Conservation (phyloP, 2,113 vertebrate species). For the Ranitomeya imitator region DNA sequence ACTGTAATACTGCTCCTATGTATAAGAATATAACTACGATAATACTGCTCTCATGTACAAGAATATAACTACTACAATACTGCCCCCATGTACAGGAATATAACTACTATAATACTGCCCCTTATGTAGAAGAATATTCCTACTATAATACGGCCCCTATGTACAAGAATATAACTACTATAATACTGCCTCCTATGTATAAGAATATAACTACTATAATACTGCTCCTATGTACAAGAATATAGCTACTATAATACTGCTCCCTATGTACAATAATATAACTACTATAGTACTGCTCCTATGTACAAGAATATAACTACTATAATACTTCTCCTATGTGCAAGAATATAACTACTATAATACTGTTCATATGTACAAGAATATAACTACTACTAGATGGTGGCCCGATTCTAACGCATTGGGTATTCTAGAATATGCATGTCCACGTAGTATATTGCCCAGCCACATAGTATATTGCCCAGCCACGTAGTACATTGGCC, state of each 20-base stretch:
- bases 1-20: background rate
- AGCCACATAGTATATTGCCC: no score
- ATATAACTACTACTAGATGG: slow-evolving; percentile 2
- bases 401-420: no score
- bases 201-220: slow-evolving; percentile 8
- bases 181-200: background rate
- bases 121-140: no score
- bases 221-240: background rate
- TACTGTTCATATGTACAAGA: background rate
- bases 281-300: background rate
- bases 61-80: no score
- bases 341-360: slow-evolving; percentile 8
- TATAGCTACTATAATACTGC: slow-evolving; percentile 3
- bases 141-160: no score
- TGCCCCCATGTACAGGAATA: no score
- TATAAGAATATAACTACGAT: background rate
- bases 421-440: no score
- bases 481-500: no score
- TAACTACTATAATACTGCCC: no score
- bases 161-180: no score
- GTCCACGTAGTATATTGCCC: no score
- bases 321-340: slow-evolving; percentile 5
- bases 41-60: no score
- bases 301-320: background rate
- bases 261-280: background rate